Evolutionary conservation across 2,113 vertebrate species (phyloP).

Genomic region (Megatriorchis doriae): DNA sequence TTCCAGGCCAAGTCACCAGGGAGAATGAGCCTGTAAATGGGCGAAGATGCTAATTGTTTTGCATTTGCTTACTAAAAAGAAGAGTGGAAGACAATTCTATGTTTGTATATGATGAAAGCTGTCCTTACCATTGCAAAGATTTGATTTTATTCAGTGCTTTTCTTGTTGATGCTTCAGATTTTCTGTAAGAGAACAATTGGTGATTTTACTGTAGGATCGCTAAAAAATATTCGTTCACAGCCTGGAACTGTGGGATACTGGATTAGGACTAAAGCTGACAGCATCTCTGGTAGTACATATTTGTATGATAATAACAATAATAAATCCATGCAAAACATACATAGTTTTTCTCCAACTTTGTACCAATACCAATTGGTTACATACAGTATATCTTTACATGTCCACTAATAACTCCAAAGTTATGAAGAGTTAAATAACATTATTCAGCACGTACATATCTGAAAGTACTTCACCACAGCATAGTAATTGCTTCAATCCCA

Average conservation of each 20-base stretch:
- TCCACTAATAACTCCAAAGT: neutral
- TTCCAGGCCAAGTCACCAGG: neutral
- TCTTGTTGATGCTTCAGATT: neutral
- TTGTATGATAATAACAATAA: neutral
- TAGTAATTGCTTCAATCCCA: neutral
- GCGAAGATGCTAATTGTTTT: neutral
- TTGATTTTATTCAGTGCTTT: neutral
- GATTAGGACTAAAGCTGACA: neutral
- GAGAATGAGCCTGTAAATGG: neutral
- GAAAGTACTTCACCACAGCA: neutral
- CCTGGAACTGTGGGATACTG: neutral
- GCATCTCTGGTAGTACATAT: neutral
- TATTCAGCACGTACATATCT: neutral
- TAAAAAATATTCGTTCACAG: neutral
- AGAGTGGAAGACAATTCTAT: neutral
- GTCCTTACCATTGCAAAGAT: neutral
- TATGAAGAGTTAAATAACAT: neutral
- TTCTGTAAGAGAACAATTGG: neutral
- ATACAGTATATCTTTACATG: neutral
- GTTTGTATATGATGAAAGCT: neutral
- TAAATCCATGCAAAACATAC: neutral
- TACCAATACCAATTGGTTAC: neutral
- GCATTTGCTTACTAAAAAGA: neutral
- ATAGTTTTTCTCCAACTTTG: neutral
- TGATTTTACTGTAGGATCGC: neutral